phyloP scores from a whole-genome alignment of 37 sponge, comb jelly and placozoan species.

The Spongilla lacustris region DNA sequence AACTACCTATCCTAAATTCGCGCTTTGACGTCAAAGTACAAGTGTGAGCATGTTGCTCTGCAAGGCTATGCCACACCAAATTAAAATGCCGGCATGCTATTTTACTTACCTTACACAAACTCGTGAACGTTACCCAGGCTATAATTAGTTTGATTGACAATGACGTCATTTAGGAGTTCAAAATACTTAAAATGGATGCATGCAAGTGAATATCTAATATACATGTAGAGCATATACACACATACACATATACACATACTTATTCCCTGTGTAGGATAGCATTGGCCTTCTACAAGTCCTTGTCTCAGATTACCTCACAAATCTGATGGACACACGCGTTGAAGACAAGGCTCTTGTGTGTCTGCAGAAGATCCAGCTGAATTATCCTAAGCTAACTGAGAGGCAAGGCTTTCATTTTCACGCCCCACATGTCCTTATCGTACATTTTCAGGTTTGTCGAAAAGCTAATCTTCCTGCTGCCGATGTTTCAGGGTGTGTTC shows the following conservation, averaged over 20 bases:
- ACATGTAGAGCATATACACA: background rate
- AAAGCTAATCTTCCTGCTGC: slow-evolving; percentile 85
- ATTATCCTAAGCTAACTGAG: slow-evolving; percentile 67
- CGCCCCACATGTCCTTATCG: background rate
- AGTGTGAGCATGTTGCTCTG: too few species aligned
- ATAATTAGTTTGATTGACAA: too few species aligned
- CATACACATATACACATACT: too few species aligned
- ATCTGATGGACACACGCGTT: slow-evolving; percentile 12
- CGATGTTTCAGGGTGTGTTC: slow-evolving; percentile 77
- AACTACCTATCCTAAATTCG: too few species aligned
- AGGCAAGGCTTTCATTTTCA: slow-evolving; percentile 39
- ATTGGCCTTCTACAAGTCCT: slow-evolving; percentile 33
- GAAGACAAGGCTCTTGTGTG: slow-evolving; percentile 84
- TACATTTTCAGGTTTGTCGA: slow-evolving; percentile 60
- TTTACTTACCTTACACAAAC: too few species aligned
- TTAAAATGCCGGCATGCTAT: too few species aligned
- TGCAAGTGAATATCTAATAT: too few species aligned
- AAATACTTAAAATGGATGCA: too few species aligned
- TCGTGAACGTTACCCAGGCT: too few species aligned
- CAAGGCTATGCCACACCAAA: too few species aligned
- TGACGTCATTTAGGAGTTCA: too few species aligned
- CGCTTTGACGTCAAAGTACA: too few species aligned
- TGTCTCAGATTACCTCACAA: slow-evolving; percentile 41
- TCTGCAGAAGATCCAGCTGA: slow-evolving; percentile 71
- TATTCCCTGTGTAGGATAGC: background rate